phyloP scores from a whole-genome alignment of 2,797 vertebrate genomes.

The Luscinia luscinia region DNA sequence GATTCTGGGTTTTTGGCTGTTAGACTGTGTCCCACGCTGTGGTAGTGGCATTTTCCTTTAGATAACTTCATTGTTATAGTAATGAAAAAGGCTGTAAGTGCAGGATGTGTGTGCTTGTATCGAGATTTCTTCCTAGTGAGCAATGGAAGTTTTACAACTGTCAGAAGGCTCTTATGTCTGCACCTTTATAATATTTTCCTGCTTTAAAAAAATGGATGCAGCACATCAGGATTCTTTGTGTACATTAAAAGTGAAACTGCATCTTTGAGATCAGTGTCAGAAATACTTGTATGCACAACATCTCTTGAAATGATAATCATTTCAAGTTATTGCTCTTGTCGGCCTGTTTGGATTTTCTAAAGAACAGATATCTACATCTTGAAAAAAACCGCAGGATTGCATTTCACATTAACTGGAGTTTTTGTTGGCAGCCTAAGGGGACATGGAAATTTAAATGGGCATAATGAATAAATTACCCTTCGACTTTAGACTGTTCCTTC shows the following conservation, averaged over 20 bases:
- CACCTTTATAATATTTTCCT: neutral
- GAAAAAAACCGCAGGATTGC: neutral
- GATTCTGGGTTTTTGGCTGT: neutral
- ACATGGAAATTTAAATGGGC: neutral
- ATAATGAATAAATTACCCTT: neutral
- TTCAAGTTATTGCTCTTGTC: neutral
- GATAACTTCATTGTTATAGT: neutral
- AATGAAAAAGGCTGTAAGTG: neutral
- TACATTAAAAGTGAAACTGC: neutral
- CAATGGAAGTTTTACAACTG: neutral
- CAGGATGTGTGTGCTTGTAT: fast-evolving
- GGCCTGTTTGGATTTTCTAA: neutral
- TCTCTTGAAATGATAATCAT: neutral
- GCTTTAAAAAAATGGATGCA: neutral
- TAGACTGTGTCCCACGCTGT: neutral
- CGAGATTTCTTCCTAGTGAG: neutral
- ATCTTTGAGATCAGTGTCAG: neutral
- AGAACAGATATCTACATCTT: neutral
- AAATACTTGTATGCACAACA: fast-evolving
- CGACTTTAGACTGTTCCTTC: neutral
- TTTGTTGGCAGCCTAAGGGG: neutral
- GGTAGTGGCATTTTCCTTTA: neutral
- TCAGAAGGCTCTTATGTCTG: neutral
- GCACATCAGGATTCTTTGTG: neutral
- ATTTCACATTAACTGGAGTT: neutral